These are phyloP conservation scores for Beris morrisii DNA, from an alignment of 2,888 invertebrate genomes.

Conservation along the genomic window DNA sequence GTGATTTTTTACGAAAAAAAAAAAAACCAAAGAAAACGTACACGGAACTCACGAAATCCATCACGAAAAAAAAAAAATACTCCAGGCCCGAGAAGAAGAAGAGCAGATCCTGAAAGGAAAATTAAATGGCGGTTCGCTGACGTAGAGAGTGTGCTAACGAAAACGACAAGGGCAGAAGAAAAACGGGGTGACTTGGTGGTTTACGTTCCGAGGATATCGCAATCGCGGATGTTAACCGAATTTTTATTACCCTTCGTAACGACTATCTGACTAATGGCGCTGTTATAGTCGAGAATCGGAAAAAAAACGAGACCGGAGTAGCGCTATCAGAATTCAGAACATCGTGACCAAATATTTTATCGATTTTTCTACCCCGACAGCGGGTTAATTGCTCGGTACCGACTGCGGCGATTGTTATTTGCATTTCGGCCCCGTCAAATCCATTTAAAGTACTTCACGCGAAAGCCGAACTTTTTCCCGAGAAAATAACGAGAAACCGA, in stretches of 20 bases:
- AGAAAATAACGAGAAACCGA: background rate
- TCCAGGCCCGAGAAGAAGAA: constrained; percentile 10
- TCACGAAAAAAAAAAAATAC: background rate
- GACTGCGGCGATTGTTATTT: constrained; percentile 30
- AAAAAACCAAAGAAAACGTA: background rate
- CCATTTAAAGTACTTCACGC: background rate
- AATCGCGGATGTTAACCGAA: background rate
- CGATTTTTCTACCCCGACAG: constrained; percentile 37
- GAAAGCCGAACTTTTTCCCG: background rate
- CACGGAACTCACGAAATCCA: background rate
- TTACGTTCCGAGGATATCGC: constrained; percentile 17
- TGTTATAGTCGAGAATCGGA: background rate
- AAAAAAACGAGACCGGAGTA: background rate
- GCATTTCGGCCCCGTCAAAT: constrained; percentile 16
- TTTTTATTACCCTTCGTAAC: background rate
- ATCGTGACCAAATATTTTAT: constrained; percentile 35
- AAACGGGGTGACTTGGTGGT: background rate
- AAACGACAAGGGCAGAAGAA: background rate
- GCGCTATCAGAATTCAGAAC: background rate
- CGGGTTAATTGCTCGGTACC: constrained; percentile 25
- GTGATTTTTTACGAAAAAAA: background rate
- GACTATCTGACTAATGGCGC: background rate
- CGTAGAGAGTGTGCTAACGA: constrained; percentile 4
- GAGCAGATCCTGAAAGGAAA: constrained; percentile 23
- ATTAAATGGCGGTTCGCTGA: constrained; percentile 37